Evolutionary conservation across 2,888 invertebrate species (phyloP).

Genomic region (Notodonta dromedarius): DNA sequence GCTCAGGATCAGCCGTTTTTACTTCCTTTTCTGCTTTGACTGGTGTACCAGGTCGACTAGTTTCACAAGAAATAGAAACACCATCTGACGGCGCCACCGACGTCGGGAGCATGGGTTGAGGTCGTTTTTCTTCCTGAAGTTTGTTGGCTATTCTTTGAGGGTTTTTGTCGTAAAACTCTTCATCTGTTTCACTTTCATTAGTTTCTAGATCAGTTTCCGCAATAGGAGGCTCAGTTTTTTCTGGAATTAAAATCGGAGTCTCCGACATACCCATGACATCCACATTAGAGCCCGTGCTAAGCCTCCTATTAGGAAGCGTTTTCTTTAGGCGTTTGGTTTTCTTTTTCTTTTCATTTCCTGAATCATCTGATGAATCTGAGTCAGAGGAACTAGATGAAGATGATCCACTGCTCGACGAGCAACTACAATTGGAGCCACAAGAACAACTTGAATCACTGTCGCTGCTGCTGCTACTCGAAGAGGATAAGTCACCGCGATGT

Average conservation of each 20-base stretch:
- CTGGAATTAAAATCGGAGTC: constrained; percentile 72
- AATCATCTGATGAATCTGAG: constrained; percentile 76
- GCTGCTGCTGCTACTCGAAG: constrained; percentile 90
- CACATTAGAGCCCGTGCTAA: constrained; percentile 80
- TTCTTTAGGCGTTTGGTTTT: constrained; percentile 65
- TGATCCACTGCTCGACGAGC: constrained; percentile 89
- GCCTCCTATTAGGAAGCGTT: constrained; percentile 63
- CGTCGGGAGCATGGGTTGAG: constrained; percentile 86
- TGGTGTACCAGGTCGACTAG: constrained; percentile 87
- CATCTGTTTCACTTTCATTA: constrained; percentile 93
- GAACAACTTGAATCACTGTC: constrained; percentile 91
- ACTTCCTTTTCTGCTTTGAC: constrained; percentile 65
- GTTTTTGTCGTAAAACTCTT: constrained; percentile 94
- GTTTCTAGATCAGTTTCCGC: constrained; percentile 94
- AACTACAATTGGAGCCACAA: constrained; percentile 93
- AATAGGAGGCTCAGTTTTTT: constrained; percentile 85
- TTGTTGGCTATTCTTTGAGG: constrained; percentile 90
- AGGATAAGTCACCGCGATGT: constrained; percentile 81
- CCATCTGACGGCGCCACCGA: constrained; percentile 86
- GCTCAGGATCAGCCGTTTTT: constrained; percentile 75
- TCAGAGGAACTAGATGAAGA: constrained; percentile 86
- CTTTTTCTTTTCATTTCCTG: constrained; percentile 73
- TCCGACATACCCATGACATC: constrained; percentile 82
- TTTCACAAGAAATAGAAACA: constrained; percentile 83
- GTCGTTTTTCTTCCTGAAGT: constrained; percentile 89